Evolutionary conservation across 2,888 invertebrate species (phyloP), one percentile per base, ranked within the genome.

Genomic region (Sylvicola cinctus): DNA sequence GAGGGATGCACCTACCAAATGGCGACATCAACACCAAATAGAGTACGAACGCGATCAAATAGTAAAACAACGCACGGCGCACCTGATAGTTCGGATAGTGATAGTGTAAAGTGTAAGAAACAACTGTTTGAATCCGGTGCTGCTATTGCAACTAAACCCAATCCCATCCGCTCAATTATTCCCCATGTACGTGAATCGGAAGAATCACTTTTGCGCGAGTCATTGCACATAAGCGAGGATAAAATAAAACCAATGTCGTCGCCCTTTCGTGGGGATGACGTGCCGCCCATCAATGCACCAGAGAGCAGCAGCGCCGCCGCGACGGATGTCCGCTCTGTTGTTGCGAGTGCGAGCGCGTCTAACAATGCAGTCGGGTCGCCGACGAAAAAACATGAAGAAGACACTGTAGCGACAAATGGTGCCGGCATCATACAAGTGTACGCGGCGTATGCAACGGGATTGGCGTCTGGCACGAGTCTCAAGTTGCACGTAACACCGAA

Each of bases 371-470:
- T n/a, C n/a, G n/a, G 31, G 16, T 16, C 31, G 16, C n/a, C 31
- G 14, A 16, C 28, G n/a, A 28, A 28, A 28, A 20, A 29, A 17
- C 8, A 39, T 46, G 49, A 25, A 47, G 48, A 34, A 48, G 47
- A 34, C 36, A 33, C 35, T 38, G 44, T 3, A 45, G 25, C 32
- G 15, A 32, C 35, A 13, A 29, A 20, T 8, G 20, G 20, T 20
- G 20, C 56, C 1, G 55, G 55, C 16, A 58, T 58, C 6, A 61
- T 72, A 23, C 73, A 93, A 65, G 90, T 96, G 6, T 93, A 80
- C 51, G 91, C 93, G 5, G 93, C 95, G 1, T 96, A 95, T 55
- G 85, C 93, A 44, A 91, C 90, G 0, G 95, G 95, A 7, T 61
- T 96, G 43, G 85, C 90, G 2, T 75, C 74, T 39, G 93, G 91